Percentiles rank a stretch among this genome's conserved stretches.
These are phyloP conservation scores for Atta colombica DNA, from an alignment of 1,140 invertebrate genomes.

Conservation along the genomic window DNA sequence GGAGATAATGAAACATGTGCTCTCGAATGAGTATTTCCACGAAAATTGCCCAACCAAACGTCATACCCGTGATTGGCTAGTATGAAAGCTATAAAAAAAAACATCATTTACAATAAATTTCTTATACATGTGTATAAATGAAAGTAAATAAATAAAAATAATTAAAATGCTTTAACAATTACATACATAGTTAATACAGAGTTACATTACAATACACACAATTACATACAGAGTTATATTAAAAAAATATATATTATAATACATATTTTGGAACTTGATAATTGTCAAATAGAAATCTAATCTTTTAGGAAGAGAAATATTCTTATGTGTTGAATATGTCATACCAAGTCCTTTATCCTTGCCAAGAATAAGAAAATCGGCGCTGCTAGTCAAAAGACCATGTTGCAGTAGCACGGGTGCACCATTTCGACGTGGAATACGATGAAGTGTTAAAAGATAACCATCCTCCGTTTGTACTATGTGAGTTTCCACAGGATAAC, in stretches of 20 bases:
- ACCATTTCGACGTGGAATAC: slow-evolving; percentile 88
- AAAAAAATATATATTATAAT: too few species aligned
- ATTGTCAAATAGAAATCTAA: too few species aligned
- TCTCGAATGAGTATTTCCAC: slow-evolving; percentile 72
- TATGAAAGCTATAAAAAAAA: slow-evolving; percentile 54
- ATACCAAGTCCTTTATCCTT: slow-evolving; percentile 77
- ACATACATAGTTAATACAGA: not conserved
- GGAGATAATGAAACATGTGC: slow-evolving; percentile 48
- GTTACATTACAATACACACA: too few species aligned
- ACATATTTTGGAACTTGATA: too few species aligned
- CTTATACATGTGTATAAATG: too few species aligned
- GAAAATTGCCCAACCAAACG: slow-evolving; percentile 71
- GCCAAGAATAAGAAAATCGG: slow-evolving; percentile 89
- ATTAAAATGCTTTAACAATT: not conserved
- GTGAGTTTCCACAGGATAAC: slow-evolving; percentile 90
- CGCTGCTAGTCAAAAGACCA: slow-evolving; percentile 89
- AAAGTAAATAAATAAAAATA: not conserved
- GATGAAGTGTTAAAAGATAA: slow-evolving; percentile 91
- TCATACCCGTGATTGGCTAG: slow-evolving; percentile 67
- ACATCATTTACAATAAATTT: not conserved
- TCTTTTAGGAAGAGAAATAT: not conserved
- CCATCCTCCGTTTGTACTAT: slow-evolving; percentile 90
- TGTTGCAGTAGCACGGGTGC: slow-evolving; percentile 89
- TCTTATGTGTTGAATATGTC: not conserved
- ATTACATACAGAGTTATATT: too few species aligned